Base-by-base conservation (phyloP, 2,888 invertebrate species). In the Amblyjoppa proteus region DNA sequence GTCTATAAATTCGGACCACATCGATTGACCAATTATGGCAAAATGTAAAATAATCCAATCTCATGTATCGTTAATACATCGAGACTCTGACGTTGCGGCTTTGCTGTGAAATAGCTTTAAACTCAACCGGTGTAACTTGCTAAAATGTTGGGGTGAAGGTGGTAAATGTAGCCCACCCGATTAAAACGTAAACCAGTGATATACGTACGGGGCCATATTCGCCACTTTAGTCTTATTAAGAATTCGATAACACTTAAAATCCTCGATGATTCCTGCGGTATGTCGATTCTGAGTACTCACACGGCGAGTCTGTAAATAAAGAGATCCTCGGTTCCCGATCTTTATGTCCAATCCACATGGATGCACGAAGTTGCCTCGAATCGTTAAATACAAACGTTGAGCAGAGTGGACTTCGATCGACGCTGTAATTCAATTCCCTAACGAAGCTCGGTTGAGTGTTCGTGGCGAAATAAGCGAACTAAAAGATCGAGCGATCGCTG, bases 371-470 rank as follows among this genome's bases (percentile, higher is more conserved):
- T 70, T 13, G 71, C 61, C 58, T 80, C 51, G 56, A 80, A 85
- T 80, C 74, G 77, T 83, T 78, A 78, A 86, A 74, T 74, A 78
- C 53, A 73, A 75, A 83, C 68, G 53, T 41, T 51, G 66, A 80
- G 81, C 64, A 74, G 9, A 83, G 69, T 77, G n/a, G 86, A 78
- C 77, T 64, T 66, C 74, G 45, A 83, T 83, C 77, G 74, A 74
- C 64, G 86, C 73, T 64, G 73, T 85, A 85, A 83, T 85, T 85
- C 83, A 85, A 81, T 85, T 83, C 73, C 80, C 68, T 85, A 85
- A 85, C 85, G 85, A 85, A 85, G 85, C 85, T 25, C 56, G 64
- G 75, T 38, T 6, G 64, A 51, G 74, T 68, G 74, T 68, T 38
- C 66, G 41, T 25, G 20, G 51, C 28, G 75, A 82, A 53, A 51